phyloP scores from a whole-genome alignment of 2,113 vertebrate species.

The Lophura nycthemera region DNA sequence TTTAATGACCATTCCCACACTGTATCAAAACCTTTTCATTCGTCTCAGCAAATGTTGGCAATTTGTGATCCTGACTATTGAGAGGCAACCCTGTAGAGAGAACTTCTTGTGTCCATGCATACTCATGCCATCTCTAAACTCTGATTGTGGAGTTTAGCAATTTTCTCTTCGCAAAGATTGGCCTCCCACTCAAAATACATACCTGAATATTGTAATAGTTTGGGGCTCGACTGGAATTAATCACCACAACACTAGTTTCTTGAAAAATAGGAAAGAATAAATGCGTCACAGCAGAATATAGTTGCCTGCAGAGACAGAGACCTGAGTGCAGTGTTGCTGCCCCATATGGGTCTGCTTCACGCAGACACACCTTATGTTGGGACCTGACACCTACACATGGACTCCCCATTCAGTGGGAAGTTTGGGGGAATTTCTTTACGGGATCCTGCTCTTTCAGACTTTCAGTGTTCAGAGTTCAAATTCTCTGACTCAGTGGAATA shows the following conservation, averaged over 20 bases:
- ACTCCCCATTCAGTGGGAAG: neutral
- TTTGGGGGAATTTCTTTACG: neutral
- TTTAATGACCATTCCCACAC: neutral
- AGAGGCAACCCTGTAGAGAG: neutral
- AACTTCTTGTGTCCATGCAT: neutral
- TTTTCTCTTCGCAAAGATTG: neutral
- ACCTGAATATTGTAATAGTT: neutral
- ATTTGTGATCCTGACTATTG: neutral
- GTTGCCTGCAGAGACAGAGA: neutral
- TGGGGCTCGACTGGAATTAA: neutral
- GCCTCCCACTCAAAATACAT: neutral
- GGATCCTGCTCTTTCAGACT: neutral
- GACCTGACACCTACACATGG: neutral
- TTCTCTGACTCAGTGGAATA: constrained; percentile 17
- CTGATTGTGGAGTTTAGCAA: neutral
- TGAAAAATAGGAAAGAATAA: neutral
- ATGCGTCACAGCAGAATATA: neutral
- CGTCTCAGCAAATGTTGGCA: neutral
- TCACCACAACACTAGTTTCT: neutral
- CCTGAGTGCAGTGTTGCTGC: neutral
- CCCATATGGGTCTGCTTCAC: neutral
- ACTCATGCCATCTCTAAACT: neutral
- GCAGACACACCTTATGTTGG: neutral
- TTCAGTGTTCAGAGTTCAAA: neutral
- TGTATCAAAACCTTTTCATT: neutral